Base-by-base conservation (phyloP, 1,140 invertebrate species). In the Diabrotica virgifera region DNA sequence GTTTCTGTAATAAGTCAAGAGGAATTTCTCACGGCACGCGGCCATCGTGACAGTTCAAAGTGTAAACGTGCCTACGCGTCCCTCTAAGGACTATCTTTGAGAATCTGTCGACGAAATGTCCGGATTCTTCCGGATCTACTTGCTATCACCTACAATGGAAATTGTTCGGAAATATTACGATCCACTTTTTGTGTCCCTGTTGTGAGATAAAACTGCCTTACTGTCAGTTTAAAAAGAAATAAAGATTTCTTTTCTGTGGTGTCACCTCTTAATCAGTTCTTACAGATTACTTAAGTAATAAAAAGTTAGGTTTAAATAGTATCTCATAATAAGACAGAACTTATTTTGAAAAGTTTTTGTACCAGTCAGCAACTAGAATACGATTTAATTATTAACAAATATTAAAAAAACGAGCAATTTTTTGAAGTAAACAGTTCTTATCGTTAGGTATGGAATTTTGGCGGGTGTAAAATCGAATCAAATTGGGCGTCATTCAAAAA, bases 1-100 rank as follows among this genome's bases (percentile, higher is more conserved):
- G 66, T 68, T 68, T 59, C 35, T 40, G 63, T 68, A 68, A 68
- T 68, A 68, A 68, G 62, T 68, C 66, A 68, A 64, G 62, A 62
- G 66, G 66, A 68, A 64, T 68, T 64, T 68, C 24, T 58, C 57
- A 60, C 53, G 66, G 63, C 66, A 68, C 62, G 66, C 66, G 66
- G 57, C 40, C 40, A 46, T 57, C 57, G 51, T 68, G 66, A 68
- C 66, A 62, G 59, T 60, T 55, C 62, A 64, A 63, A 59, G 65
- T 61, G 59, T 58, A 64, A 52, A 68, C 62, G 62, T 68, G 62
- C 52, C 62, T 64, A 53, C 59, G 59, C 59, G 62, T 63, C 36
- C 36, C 13, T 53, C 52, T 54, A 59, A 54, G 59, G 54, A 38
- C 37, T 66, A 66, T 62, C 60, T 67, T 46, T 51, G 51, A 59